Evolutionary conservation across 2,797 vertebrate genomes (phyloP), one percentile per base, ranked within the genome.

Genomic region (Synaphobranchus kaupii): DNA sequence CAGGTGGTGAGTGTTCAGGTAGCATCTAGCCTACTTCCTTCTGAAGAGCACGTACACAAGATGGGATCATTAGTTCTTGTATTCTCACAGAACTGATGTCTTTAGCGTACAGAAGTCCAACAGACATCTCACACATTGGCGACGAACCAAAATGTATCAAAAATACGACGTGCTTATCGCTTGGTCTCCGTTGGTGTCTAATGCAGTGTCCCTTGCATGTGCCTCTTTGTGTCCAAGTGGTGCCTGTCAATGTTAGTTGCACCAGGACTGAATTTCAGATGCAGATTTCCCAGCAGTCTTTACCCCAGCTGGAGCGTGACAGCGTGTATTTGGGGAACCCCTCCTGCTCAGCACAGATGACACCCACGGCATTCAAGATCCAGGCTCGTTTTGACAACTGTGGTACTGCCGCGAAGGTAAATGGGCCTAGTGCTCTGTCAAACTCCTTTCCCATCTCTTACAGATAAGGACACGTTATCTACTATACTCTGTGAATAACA

Each of bases 251-350:
- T 0, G 89, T 99, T 89, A 99, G 97, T 96, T 99, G 99, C 93
- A 98, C 98, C 44, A 96, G 99, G 90, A 98, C 97, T 0, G 98
- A 99, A 84, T 99, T 99, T 95, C 97, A 98, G 94, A 99, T 99
- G 90, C 95, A 98, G 93, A 98, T 99, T 90, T 94, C 97, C 0
- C 89, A 94, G 83, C 95, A 96, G 91, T 96, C 97, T 1, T 91
- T 99, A 90, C 96, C 97, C 20, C 96, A 96, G n/a, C 93, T 99
- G 94, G 97, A 97, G 85, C 96, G 95, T 8, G 97, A 96, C 15
- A 96, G 95, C 84, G 96, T 99, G 93, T 99, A 99, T 92, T 89
- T 99, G 92, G 99, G 99, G 85, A 96, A 95, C n/a, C 97, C 96
- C 0, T 95, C 95, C 89, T 99, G 99, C 84, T 86, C 95, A 0